phyloP scores from a whole-genome alignment of 2,797 vertebrate species.

The Bovichtus diacanthus region DNA sequence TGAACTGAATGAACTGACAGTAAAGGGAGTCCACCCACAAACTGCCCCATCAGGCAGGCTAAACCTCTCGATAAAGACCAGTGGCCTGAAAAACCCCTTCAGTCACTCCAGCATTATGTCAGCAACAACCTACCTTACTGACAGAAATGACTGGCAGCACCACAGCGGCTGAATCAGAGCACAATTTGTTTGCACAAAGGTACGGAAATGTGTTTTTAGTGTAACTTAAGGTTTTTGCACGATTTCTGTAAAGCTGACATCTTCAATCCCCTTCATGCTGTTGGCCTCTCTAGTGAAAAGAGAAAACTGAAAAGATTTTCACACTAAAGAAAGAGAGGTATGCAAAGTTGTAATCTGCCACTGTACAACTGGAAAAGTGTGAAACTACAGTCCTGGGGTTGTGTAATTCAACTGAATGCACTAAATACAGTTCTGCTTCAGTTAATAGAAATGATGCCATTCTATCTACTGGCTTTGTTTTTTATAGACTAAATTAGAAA shows the following conservation, averaged over 20 bases:
- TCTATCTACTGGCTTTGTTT: no score
- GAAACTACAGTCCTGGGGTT: no score
- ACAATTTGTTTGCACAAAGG: no score
- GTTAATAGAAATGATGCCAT: no score
- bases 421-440: no score
- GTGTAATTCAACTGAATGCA: no score
- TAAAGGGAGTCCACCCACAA: constrained; percentile 4
- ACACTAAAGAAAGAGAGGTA: not conserved
- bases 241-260: no score
- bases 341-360: not conserved
- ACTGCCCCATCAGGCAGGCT: not conserved
- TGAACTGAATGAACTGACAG: constrained; percentile 11
- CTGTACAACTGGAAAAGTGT: no score
- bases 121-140: not conserved
- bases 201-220: no score
- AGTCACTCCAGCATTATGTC: constrained; percentile 16
- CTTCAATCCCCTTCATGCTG: not conserved
- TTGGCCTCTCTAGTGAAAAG: not conserved
- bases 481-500: not conserved
- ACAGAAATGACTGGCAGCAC: not conserved
- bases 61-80: constrained; percentile 26
- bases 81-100: constrained; percentile 22
- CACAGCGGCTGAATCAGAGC: no score
- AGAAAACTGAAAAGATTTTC: not conserved
- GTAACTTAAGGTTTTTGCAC: no score